phyloP scores from a whole-genome alignment of 2,888 invertebrate genomes.

The Coelinius sp. region DNA sequence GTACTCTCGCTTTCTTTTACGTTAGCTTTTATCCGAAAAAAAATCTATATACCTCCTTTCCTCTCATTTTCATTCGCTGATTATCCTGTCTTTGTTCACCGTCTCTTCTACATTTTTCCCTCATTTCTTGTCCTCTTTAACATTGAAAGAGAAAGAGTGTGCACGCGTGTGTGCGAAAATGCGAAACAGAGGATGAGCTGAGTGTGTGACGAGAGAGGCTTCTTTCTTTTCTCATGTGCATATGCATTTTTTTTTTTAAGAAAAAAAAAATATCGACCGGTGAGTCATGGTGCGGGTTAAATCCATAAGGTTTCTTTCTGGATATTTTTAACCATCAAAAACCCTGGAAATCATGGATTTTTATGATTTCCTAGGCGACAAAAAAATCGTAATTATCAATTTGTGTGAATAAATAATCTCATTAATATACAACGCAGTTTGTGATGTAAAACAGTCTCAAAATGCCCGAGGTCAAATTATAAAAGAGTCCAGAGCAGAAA shows the following conservation, averaged over 20 bases:
- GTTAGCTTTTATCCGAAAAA: slow-evolving; percentile 38
- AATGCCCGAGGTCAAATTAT: slow-evolving; percentile 16
- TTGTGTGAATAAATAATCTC: background rate
- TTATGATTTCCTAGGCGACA: background rate
- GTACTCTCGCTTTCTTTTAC: slow-evolving; percentile 63
- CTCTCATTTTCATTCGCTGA: slow-evolving; percentile 4
- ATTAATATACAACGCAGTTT: background rate
- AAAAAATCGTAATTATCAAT: background rate
- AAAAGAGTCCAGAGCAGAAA: slow-evolving; percentile 10
- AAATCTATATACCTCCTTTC: slow-evolving; percentile 20
- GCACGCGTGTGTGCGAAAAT: slow-evolving; percentile 42
- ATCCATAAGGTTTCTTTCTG: background rate
- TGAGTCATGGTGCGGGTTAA: slow-evolving; percentile 36
- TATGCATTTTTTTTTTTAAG: slow-evolving; percentile 10
- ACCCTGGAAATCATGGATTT: background rate
- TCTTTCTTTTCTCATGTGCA: slow-evolving; percentile 33
- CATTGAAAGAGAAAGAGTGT: slow-evolving; percentile 34
- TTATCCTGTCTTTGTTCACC: slow-evolving; percentile 26
- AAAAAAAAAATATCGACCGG: slow-evolving; percentile 34
- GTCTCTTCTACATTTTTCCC: slow-evolving; percentile 33
- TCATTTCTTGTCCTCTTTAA: slow-evolving; percentile 24
- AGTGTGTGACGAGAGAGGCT: slow-evolving; percentile 20
- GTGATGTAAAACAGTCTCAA: background rate
- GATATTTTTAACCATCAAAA: background rate
- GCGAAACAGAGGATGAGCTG: slow-evolving; percentile 26